These are phyloP conservation scores for Chaenogobius annularis DNA, from an alignment of 2,113 vertebrate genomes.

Conservation along the genomic window DNA sequence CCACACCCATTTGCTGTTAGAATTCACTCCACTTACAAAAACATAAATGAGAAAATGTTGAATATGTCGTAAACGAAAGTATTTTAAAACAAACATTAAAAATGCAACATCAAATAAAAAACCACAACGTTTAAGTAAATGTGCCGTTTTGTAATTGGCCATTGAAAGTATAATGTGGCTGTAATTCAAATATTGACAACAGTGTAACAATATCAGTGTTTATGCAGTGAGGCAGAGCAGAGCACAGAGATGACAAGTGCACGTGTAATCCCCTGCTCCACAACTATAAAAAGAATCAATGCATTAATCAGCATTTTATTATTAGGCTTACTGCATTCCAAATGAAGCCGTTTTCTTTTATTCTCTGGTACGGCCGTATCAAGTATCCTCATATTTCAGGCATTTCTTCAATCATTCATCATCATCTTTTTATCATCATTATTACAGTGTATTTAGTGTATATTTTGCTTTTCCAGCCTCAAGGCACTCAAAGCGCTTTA, in stretches of 20 bases:
- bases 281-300: conserved; percentile 5
- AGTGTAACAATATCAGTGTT: neutral
- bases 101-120: too few species aligned
- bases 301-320: conserved; percentile 1
- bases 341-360: neutral
- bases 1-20: too few species aligned
- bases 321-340: neutral
- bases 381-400: neutral
- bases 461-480: too few species aligned
- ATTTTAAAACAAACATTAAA: too few species aligned
- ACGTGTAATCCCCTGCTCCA: neutral
- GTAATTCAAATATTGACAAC: too few species aligned
- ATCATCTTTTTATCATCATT: too few species aligned
- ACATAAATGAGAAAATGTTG: too few species aligned
- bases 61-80: too few species aligned
- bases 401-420: neutral
- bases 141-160: neutral
- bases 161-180: neutral
- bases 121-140: too few species aligned
- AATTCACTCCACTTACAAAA: too few species aligned
- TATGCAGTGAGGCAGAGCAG: neutral
- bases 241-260: neutral
- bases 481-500: too few species aligned
- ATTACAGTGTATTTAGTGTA: too few species aligned
- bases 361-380: neutral